Evolutionary conservation across 2,888 invertebrate genomes (phyloP).

Genomic region (Ischnus inquisitorius): DNA sequence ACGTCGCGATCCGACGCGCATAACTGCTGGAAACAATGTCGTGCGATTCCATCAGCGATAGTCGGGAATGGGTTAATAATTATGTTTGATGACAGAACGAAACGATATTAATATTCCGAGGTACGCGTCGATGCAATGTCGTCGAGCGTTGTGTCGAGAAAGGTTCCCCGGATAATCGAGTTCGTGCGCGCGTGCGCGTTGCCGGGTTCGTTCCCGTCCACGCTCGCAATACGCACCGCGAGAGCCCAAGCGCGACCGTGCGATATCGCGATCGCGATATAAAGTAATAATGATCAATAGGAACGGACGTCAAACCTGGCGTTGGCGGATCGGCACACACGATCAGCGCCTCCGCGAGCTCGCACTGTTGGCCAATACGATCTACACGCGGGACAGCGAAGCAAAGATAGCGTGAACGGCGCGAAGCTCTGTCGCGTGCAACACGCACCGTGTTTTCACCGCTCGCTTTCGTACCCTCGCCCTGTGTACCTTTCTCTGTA

Average conservation of each 20-base stretch:
- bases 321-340: constrained; percentile 51
- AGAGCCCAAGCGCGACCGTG: constrained; percentile 34
- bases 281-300: constrained; percentile 69
- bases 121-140: constrained; percentile 56
- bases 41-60: constrained; percentile 27
- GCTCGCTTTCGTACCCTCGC: constrained; percentile 38
- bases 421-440: constrained; percentile 66
- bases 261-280: constrained; percentile 63
- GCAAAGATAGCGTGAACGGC: constrained; percentile 60
- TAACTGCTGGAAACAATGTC: not conserved
- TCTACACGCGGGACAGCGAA: constrained; percentile 29
- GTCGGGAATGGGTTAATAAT: constrained; percentile 58
- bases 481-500: constrained; percentile 15
- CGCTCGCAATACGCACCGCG: constrained; percentile 7
- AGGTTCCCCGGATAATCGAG: constrained; percentile 54
- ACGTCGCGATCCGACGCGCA: not conserved
- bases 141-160: constrained; percentile 43
- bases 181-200: constrained; percentile 19
- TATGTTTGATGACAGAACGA: constrained; percentile 34
- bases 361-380: constrained; percentile 37
- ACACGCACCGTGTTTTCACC: constrained; percentile 68
- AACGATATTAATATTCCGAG: constrained; percentile 54
- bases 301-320: constrained; percentile 67
- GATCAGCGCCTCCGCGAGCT: constrained; percentile 2
- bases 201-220: not conserved